Percentiles rank a stretch among this genome's conserved stretches.
phyloP scores from a whole-genome alignment of 2,888 invertebrate genomes.

The Drosophila leonis region DNA sequence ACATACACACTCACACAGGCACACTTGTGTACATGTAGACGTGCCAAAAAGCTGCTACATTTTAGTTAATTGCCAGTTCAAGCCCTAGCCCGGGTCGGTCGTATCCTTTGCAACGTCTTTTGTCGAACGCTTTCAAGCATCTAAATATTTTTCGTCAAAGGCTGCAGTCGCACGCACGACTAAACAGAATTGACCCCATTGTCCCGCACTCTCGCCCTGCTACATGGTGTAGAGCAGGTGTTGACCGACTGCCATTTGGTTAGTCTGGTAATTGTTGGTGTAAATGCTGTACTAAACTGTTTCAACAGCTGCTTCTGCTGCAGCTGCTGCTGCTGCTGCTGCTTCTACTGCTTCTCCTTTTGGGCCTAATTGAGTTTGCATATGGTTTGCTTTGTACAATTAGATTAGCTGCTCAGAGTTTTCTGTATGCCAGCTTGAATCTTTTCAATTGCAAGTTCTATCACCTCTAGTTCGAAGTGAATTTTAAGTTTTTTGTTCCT shows the following conservation, averaged over 20 bases:
- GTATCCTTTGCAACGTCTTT: slow-evolving; percentile 47
- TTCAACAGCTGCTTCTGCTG: slow-evolving; percentile 19
- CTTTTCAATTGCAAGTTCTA: slow-evolving; percentile 7
- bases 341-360: slow-evolving; percentile 19
- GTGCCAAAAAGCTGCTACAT: slow-evolving; percentile 48
- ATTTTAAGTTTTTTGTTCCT: not conserved
- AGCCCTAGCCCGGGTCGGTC: slow-evolving; percentile 12
- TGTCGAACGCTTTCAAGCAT: slow-evolving; percentile 55
- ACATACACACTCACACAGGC: not conserved
- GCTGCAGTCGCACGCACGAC: slow-evolving; percentile 54
- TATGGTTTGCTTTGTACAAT: slow-evolving; percentile 66
- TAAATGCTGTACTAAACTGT: slow-evolving; percentile 34
- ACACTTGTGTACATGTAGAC: slow-evolving; percentile 3
- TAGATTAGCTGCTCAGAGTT: slow-evolving; percentile 46
- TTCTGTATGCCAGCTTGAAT: not conserved
- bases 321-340: slow-evolving; percentile 18
- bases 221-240: slow-evolving; percentile 41
- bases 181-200: slow-evolving; percentile 19
- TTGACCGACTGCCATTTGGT: slow-evolving; percentile 53
- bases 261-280: slow-evolving; percentile 45
- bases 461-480: not conserved
- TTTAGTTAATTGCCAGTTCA: slow-evolving; percentile 58
- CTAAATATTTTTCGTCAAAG: slow-evolving; percentile 67
- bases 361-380: slow-evolving; percentile 65
- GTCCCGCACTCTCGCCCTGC: not conserved